Evolutionary conservation across 2,797 vertebrate species (phyloP).

Genomic region (Amblyraja radiata): DNA sequence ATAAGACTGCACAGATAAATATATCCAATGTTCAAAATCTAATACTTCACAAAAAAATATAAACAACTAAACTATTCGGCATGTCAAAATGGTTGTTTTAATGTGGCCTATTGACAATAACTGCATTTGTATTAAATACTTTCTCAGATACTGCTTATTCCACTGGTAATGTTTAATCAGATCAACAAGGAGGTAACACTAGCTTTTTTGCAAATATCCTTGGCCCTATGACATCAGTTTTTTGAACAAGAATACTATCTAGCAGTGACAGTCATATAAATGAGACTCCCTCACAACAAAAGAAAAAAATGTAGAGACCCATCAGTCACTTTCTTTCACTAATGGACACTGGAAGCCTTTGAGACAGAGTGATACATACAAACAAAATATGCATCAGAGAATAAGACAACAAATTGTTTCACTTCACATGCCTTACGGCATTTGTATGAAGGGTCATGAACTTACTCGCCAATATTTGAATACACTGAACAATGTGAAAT

Average conservation of each 20-base stretch:
- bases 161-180: background rate
- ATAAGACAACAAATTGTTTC: background rate
- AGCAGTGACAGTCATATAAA: background rate
- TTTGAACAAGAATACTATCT: background rate
- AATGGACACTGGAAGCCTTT: background rate
- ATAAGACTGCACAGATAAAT: background rate
- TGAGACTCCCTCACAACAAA: background rate
- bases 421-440: background rate
- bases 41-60: background rate
- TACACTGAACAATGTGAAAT: background rate
- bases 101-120: background rate
- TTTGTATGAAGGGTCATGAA: slow-evolving; percentile 13
- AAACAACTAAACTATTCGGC: no score
- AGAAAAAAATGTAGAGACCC: background rate
- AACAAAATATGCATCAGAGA: background rate
- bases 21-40: background rate
- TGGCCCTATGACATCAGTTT: background rate
- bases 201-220: background rate
- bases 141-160: background rate
- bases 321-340: background rate
- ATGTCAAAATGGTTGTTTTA: background rate
- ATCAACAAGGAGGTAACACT: background rate
- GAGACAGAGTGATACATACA: background rate
- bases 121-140: background rate
- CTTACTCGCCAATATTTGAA: background rate